phyloP scores from a whole-genome alignment of 1,140 invertebrate genomes.

The Andrena cerasifolii region DNA sequence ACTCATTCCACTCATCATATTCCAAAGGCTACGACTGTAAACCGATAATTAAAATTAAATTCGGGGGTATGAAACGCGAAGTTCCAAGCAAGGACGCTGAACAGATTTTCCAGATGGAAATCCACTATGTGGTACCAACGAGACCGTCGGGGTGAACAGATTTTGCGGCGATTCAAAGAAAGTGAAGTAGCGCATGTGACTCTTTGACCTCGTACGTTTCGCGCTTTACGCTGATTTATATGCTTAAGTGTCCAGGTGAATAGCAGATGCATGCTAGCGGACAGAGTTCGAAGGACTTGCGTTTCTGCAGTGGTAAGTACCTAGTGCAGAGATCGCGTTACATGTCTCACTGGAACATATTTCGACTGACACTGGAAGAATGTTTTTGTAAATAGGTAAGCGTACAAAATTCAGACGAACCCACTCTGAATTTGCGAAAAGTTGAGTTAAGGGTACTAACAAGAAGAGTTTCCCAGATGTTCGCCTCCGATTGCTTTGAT shows the following conservation, averaged over 20 bases:
- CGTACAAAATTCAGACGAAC: no score
- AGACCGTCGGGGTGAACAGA: constrained; percentile 37
- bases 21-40: background rate
- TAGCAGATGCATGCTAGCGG: no score
- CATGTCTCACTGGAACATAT: no score
- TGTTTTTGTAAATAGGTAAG: no score
- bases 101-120: constrained; percentile 13
- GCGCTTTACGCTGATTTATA: background rate
- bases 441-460: no score
- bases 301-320: no score
- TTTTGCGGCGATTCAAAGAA: constrained; percentile 28
- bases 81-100: background rate
- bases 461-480: no score
- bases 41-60: constrained; percentile 25
- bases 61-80: background rate
- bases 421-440: no score
- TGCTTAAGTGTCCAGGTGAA: background rate
- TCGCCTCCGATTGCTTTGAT: no score
- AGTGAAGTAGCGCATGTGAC: constrained; percentile 18
- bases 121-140: background rate
- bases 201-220: constrained; percentile 38
- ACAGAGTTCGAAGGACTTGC: background rate
- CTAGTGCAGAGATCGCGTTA: no score
- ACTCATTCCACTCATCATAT: background rate
- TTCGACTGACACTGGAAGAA: no score